These are phyloP conservation scores for Heliothis peltigera DNA, from an alignment of 2,888 invertebrate genomes.

Conservation along the genomic window DNA sequence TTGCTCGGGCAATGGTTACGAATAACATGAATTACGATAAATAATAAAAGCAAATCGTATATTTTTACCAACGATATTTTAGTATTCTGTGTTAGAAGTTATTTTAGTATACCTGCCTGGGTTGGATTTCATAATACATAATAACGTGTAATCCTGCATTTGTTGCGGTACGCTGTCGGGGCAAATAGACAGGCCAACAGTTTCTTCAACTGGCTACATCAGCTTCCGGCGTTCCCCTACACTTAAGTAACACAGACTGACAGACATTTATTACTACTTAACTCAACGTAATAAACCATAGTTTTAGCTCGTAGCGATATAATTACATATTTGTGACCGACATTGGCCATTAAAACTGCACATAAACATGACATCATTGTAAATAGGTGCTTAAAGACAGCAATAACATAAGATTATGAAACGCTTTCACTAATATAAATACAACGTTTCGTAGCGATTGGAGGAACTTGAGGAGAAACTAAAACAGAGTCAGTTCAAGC, in stretches of 20 bases:
- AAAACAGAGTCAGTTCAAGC: conserved; percentile 84
- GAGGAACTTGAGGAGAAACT: conserved; percentile 86
- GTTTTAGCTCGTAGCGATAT: conserved; percentile 30
- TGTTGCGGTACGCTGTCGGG: background rate
- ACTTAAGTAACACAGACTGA: conserved; percentile 32
- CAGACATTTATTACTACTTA: conserved; percentile 27
- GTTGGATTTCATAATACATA: too few species aligned
- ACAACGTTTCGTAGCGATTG: conserved; percentile 68
- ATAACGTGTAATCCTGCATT: too few species aligned
- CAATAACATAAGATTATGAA: conserved; percentile 38
- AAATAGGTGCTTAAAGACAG: conserved; percentile 26
- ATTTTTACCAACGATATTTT: too few species aligned
- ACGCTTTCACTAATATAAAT: conserved; percentile 61
- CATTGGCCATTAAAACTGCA: conserved; percentile 37
- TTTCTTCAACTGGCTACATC: conserved; percentile 13
- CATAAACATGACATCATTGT: conserved; percentile 32
- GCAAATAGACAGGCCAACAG: background rate
- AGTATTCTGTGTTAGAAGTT: too few species aligned
- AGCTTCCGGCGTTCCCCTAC: conserved; percentile 39
- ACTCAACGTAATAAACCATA: conserved; percentile 21
- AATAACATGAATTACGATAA: too few species aligned
- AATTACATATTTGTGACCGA: conserved; percentile 32
- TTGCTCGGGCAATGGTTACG: too few species aligned
- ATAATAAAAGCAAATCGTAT: too few species aligned
- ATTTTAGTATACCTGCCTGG: too few species aligned